Percentiles rank a stretch among this genome's conserved stretches.
These are phyloP conservation scores for Dendrolimus houi DNA, from an alignment of 2,888 invertebrate species.

Conservation along the genomic window DNA sequence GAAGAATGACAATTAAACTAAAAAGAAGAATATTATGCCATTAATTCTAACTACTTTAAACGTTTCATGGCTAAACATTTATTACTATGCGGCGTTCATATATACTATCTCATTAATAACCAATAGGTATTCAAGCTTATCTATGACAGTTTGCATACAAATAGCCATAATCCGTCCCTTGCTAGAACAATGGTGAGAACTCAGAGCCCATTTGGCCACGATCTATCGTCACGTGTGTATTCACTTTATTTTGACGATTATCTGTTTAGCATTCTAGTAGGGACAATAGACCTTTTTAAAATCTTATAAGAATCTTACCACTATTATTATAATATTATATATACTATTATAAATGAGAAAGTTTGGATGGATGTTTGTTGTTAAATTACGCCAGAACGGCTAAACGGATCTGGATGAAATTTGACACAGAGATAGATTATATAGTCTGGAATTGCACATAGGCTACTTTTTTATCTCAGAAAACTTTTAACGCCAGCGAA, in stretches of 20 bases:
- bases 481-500: no score
- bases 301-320: no score
- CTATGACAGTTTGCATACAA: conserved; percentile 30
- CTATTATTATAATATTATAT: no score
- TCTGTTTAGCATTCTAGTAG: background rate
- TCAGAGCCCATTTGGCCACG: background rate
- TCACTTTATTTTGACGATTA: background rate
- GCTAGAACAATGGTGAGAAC: conserved; percentile 18
- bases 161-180: conserved; percentile 18
- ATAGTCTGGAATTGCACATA: no score
- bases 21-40: background rate
- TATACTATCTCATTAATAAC: conserved; percentile 25
- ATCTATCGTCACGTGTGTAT: background rate
- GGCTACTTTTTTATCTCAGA: no score
- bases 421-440: no score
- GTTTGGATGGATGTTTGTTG: no score
- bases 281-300: no score
- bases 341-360: no score
- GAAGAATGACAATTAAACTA: no score
- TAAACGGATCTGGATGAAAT: no score
- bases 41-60: background rate
- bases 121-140: conserved; percentile 29
- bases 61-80: background rate
- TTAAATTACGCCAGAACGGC: no score
- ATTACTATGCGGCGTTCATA: conserved; percentile 13